Evolutionary conservation across 2,888 invertebrate genomes (phyloP), one percentile per base, ranked within the genome.

Genomic region (Leptodirus hochenwartii): DNA sequence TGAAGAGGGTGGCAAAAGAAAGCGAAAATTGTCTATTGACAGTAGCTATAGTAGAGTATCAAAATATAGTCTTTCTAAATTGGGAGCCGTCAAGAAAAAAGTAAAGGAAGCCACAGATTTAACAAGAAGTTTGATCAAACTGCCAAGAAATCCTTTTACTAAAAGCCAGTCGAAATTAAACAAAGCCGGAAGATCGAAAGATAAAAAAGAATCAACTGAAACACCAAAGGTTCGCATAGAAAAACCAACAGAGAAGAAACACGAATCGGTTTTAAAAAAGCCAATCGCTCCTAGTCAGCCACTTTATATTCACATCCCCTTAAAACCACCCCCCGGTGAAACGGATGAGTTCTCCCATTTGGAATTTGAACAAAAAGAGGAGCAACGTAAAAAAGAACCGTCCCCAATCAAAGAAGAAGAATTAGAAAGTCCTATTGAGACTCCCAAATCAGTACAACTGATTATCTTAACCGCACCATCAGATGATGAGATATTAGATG

Each of bases 391-490:
- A 15, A 32, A 31, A 27, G 12, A 25, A 22, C 16, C 38, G 11
- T 35, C 29, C 31, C 37, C 24, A 36, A 44, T 34, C 33, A 43
- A 33, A 31, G 42, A 28, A 25, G 36, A 26, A 34, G 30, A 35
- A 5, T 30, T 31, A 12, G 37, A 32, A 30, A 31, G 30, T 5
- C 32, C 27, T 6, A 15, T 13, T 16, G 36, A 34, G 17, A 30
- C 26, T n/a, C 32, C 23, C 8, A 35, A 40, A 27, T 45, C 40
- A 12, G 47, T 54, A 4, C 54, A 56, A 35, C 47, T 56, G 28
- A 56, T 56, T 24, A 44, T 53, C 29, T 33, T 56, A 27, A 54
- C 53, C 9, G 49, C 53, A 8, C 54, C 55, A 6, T 54, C 54
- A n/a, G 54, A 56, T 27, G 55, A 56, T 33, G 55, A 54, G 43